Evolutionary conservation across 1,140 invertebrate genomes (phyloP), one percentile per base, ranked within the genome.

Genomic region (Cydia pomonella): DNA sequence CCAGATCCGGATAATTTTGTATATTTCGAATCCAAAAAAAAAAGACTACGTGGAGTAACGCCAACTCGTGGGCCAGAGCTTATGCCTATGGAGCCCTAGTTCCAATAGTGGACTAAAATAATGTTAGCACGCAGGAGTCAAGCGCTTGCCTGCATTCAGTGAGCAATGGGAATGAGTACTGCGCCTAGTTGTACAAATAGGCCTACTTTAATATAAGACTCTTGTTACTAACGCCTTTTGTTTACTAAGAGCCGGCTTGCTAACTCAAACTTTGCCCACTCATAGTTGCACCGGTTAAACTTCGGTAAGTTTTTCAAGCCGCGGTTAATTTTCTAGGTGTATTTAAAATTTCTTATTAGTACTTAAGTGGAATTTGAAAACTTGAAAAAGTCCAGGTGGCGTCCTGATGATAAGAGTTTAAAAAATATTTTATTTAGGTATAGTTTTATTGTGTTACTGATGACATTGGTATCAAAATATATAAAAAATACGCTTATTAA

Each of bases 301-400:
- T 33, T 3, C 29, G 5, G 6, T 10, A 69, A 69, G 64, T 69
- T 69, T 33, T 33, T 33, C 13, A 18, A 69, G 64, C 64, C 64
- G 33, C 64, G n/a, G 29, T 69, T 38, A 69, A 69, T 69, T 69
- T 33, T 38, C 27, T 69, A 33, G 64, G 64, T 69, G 64, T 33
- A 69, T 69, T 69, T 38, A 69, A 69, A 13, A 33, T 69, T 69
- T 69, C 64, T 69, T 69, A 59, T 18, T 69, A 69, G 41, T 33
- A n/a, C n/a, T 69, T 18, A 69, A 33, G n/a, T 4, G 13, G 18
- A 38, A 33, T 59, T 53, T 59, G 7, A 59, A 59, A 59, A 59
- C 7, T 59, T 23, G 4, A 18, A n/a, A 53, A 18, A n/a, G 50
- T 53, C 50, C 50, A 53, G 53, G 53, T 59, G 53, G 53, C n/a